Base-by-base conservation (phyloP, 2,797 vertebrate species). In the Acipenser oxyrinchus region DNA sequence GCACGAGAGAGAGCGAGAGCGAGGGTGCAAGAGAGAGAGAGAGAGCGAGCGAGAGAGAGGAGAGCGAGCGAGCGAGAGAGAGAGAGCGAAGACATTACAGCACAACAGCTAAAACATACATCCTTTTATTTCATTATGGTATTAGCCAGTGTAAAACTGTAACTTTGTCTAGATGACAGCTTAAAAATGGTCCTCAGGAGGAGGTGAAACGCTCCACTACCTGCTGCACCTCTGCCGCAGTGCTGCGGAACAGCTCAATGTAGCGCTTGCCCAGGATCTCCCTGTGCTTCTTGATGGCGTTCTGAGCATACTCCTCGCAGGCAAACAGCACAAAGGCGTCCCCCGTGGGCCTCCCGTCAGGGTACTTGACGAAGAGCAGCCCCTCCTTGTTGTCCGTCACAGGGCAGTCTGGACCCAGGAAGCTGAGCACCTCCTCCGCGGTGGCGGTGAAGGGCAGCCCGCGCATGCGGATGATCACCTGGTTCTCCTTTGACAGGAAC, bases 261-360 rank as follows among this genome's bases (percentile, higher is more conserved):
- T 97, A 99, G 65, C 96, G 89, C 79, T 97, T 99, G 12, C 96
- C 96, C 71, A 99, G 89, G 79, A 96, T 95, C 84, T 97, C 94
- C 81, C 97, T 98, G 85, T 99, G 96, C 77, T 93, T 98, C 75
- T 94, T 95, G 80, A 97, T 87, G 57, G 95, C 91, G 51, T 94
- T 94, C 83, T 96, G 95, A 63, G 95, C 95, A 48, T 94, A 94
- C 72, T 98, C 95, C 76, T 99, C 95, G 74, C 95, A 98, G 67
- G 95, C 93, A 78, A 98, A 98, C 48, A 99, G 85, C 72, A 97
- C 96, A 75, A 98, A 99, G 5, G 96, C 95, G 6, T 99, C 96
- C 6, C 96, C 96, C 0, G 95, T 97, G 67, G 96, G 96, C 58
- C 96, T 89, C 51, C 96, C 95, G 0, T 99, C 96, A 0, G 96